A percentile compares a stretch with the other conserved stretches of the same genome.
phyloP scores from a whole-genome alignment of 1,140 invertebrate genomes.

The Cecropterus lyciades region DNA sequence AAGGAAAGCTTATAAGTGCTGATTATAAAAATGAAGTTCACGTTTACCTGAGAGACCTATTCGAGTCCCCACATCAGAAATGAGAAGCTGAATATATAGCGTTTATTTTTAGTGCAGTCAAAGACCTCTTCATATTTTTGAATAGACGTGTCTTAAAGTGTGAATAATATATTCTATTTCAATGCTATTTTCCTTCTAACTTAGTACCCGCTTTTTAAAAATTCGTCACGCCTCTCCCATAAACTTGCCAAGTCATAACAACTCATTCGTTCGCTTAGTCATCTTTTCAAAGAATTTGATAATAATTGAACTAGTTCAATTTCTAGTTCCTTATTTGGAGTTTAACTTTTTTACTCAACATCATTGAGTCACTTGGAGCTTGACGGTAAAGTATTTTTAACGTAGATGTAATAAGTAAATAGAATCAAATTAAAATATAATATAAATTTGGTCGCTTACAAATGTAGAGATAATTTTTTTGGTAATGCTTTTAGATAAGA shows the following conservation, averaged over 20 bases:
- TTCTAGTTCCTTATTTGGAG: neutral
- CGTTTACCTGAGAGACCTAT: no score
- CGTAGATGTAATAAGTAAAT: neutral
- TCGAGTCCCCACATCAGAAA: no score
- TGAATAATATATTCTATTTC: neutral
- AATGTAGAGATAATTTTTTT: no score
- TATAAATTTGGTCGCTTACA: no score
- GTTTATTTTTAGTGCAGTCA: neutral
- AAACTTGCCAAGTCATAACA: neutral
- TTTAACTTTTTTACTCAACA: neutral
- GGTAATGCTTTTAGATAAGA: no score
- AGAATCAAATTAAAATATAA: neutral
- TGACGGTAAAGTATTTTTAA: neutral
- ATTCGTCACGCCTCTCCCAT: neutral
- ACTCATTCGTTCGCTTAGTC: neutral
- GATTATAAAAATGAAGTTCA: no score
- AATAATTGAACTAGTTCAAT: neutral
- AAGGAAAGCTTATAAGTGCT: no score
- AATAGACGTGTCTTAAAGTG: neutral
- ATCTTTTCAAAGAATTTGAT: neutral
- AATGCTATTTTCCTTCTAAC: neutral
- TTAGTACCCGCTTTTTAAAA: neutral
- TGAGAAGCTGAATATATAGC: no score
- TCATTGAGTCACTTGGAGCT: neutral
- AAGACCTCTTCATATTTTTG: neutral